Evolutionary conservation across 35 echinoderm and acorn worm species (phyloP), one percentile per base, ranked within the genome.

Genomic region (Apostichopus californicus): DNA sequence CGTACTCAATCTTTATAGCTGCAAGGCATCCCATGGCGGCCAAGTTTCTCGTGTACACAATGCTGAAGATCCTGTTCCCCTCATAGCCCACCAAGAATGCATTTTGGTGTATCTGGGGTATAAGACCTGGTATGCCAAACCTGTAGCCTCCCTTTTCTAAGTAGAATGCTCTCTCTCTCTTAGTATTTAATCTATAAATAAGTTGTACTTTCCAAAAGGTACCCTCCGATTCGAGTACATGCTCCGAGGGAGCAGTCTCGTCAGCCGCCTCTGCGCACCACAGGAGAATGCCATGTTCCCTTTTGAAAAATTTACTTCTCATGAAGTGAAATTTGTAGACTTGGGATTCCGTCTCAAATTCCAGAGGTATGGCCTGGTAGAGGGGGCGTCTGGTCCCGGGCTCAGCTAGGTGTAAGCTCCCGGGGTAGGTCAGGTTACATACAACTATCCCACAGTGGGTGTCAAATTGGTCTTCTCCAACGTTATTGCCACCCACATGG

Each of bases 401-500:
- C 46, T 87, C 86, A 6, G 25, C 64, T 18, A 87, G 59, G 58
- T 87, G 86, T 1, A 87, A 59, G 13, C 86, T 87, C 57, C 86
- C 86, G 4, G 86, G 57, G 58, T 26, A 24, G 57, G 12, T 87
- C 1, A 87, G 86, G 14, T 87, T 59, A 23, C 86, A 66, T 3
- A 87, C 64, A 52, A 87, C 66, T 55, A 87, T 68, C 4, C 54
- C 86, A 26, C 54, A 58, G 58, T 87, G 86, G 4, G 55, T 87
- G 58, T 87, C 86, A 14, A 65, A 12, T 25, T 66, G 86, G n/a
- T 26, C 12, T 2, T 87, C 86, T 1, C 59, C 86, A 9, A 20
- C 17, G 58, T 87, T 87, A 59, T 87, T 87, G 10, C 86, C 86
- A 23, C 57, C 57, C 5, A 87, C 86, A 18, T 87, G 86, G 23